Evolutionary conservation across 2,888 invertebrate genomes (phyloP).

Genomic region (Argyresthia goedartella): DNA sequence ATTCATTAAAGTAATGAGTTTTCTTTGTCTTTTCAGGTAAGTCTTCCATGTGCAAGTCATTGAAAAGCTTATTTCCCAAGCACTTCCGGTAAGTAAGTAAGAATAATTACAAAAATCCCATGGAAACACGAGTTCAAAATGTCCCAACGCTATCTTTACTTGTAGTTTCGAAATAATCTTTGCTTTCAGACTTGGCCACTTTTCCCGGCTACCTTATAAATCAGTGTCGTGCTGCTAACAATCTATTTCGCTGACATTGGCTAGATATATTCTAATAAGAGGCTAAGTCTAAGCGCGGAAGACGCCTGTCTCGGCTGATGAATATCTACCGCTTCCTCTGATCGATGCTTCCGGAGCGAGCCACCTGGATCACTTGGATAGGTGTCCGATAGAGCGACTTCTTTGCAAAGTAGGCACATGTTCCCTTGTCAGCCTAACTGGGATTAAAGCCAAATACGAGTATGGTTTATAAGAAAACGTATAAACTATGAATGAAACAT

Average conservation of each 20-base stretch:
- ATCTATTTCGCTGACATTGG: background rate
- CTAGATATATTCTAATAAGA: background rate
- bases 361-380: background rate
- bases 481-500: too few species aligned
- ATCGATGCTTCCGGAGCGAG: conserved; percentile 17
- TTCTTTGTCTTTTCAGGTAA: background rate
- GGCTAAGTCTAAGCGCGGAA: conserved; percentile 13
- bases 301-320: conserved; percentile 19
- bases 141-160: too few species aligned
- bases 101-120: too few species aligned
- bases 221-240: background rate
- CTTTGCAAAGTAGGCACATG: conserved; percentile 1
- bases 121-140: too few species aligned
- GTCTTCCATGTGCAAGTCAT: too few species aligned
- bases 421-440: background rate
- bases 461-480: too few species aligned
- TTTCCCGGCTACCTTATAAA: background rate
- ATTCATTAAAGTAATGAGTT: background rate
- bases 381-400: background rate
- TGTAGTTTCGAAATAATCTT: too few species aligned
- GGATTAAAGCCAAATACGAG: too few species aligned
- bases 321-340: conserved; percentile 19
- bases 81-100: too few species aligned
- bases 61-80: too few species aligned
- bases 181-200: too few species aligned